Conservation (phyloP, 2,797 vertebrate species). For the Todus mexicanus region DNA sequence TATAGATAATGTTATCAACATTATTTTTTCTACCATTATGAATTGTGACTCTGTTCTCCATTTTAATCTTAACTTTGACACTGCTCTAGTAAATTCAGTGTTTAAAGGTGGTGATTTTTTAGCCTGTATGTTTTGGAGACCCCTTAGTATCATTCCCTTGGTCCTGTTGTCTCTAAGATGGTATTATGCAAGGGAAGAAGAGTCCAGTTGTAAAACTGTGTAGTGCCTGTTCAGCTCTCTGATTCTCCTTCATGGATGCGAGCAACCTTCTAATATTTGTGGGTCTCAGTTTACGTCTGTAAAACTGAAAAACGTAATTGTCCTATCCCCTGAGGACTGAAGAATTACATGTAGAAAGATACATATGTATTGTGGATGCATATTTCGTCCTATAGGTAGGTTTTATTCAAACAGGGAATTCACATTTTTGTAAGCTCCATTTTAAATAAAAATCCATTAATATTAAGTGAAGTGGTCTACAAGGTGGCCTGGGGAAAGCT, state of each 20-base stretch:
- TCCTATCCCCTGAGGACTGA: not conserved
- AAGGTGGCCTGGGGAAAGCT: not conserved
- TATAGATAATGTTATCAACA: slow-evolving; percentile 11
- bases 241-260: not conserved
- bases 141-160: not conserved
- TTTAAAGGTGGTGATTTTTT: not conserved
- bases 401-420: not conserved
- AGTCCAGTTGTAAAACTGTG: not conserved
- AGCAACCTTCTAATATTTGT: not conserved
- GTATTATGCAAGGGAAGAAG: not conserved
- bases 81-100: not conserved
- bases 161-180: not conserved
- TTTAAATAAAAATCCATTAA: not conserved
- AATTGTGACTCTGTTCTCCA: not conserved
- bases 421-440: not conserved
- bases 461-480: not conserved
- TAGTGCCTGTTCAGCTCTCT: not conserved
- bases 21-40: not conserved
- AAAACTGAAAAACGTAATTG: not conserved
- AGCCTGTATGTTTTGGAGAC: not conserved
- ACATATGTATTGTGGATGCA: not conserved
- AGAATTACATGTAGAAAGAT: not conserved
- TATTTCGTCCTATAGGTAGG: not conserved
- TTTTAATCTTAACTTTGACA: not conserved
- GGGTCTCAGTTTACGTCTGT: not conserved